Evolutionary conservation across 1,140 invertebrate species (phyloP), one percentile per base, ranked within the genome.

Genomic region (Drosophila sulfurigaster): DNA sequence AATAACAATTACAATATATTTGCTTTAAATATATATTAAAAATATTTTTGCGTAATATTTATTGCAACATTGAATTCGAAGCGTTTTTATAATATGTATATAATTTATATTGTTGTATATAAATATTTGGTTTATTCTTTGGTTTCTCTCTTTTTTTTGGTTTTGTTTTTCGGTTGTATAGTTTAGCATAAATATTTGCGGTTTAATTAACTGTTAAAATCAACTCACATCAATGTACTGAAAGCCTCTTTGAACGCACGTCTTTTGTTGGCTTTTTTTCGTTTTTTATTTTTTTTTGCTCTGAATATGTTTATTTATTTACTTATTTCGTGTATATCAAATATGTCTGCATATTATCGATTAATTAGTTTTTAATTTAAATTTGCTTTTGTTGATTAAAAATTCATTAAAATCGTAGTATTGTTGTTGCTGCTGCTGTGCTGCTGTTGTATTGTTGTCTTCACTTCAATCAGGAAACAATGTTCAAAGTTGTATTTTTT

Each of bases 161-260:
- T 46, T 49, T 43, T 5, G 32, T 38, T 38, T 38, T 43, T 13
- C 2, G 41, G 11, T 63, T 75, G 57, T 69, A 75, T 69, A 75
- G 20, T 69, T 60, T 75, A 63, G 66, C 70, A 72, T 72, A 72
- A 72, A 72, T 72, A 72, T 72, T 69, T 69, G 66, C 45, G 54
- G 28, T 63, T 69, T 71, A 64, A 48, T 64, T 65, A 71, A 71
- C 68, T 41, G 30, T 72, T 58, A 54, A 56, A 54, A 46, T 73
- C 48, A 74, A 74, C 65, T 74, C 65, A 74, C 71, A 74, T 74
- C 71, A 74, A 69, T 45, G 59, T 69, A 32, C 20, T 74, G 71
- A 74, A 74, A 74, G 71, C 71, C 71, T 73, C 70, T 67, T 73
- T 70, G 32, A 64, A 56, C 32, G 58, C 58, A 35, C 30, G 67